Evolutionary conservation across 2,797 vertebrate species (phyloP), one percentile per base, ranked within the genome.

Genomic region (Lithobates pipiens): DNA sequence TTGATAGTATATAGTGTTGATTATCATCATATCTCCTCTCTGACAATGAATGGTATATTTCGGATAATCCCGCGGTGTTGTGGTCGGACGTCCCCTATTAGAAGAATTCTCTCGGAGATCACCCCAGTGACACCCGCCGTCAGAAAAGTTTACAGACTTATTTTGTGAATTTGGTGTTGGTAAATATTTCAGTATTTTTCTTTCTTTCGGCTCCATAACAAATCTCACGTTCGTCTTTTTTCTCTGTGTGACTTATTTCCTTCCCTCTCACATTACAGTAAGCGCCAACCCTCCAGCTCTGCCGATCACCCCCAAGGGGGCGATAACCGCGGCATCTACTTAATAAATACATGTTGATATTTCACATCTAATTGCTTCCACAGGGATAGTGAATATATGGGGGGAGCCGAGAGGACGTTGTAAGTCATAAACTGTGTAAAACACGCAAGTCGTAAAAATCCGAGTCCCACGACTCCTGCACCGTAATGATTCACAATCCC

Each of bases 331-430:
- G 75, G 86, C 5, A 3, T 82, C 85, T 90, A 84, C 88, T 91
- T 90, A 91, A 91, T 91, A 93, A 92, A 90, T 91, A 90, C 86
- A 87, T 82, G 76, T 88, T 92, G 90, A 90, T 91, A 82, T 90
- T 90, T 90, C 82, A 85, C 85, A 83, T 85, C 85, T 94, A 94
- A 95, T 95, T 94, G 90, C 91, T 93, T 94, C 91, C 91, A 92
- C 46, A 0, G 92, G 91, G 93, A 92, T 89, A 89, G 82, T 93
- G 92, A 93, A 91, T 75, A 76, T 79, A 91, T 91, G 75, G 88
- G 77, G 77, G 23, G 23, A 87, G 89, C 77, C 10, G 70, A 90
- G 75, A 82, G 67, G 65, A 90, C 87, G 75, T 89, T 74, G n/a
- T 90, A 93, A 92, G 77, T 93, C 90, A 94, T 70, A 88, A 90